A percentile compares a stretch with the other conserved stretches of the same genome.
Evolutionary conservation across 2,888 invertebrate species (phyloP).

Genomic region (Electrophaes corylata): DNA sequence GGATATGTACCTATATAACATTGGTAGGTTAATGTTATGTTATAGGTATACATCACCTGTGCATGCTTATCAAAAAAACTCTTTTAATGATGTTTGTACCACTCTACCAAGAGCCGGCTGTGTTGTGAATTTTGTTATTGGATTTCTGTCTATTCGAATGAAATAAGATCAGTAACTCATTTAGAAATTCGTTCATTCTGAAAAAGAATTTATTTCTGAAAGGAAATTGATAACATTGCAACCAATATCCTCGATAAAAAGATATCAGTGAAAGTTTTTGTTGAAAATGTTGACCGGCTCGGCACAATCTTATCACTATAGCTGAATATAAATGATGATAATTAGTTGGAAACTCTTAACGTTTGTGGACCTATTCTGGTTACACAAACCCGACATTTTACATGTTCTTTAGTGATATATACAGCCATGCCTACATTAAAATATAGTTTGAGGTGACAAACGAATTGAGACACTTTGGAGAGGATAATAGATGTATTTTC

Average conservation of each 20-base stretch:
- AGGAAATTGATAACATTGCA: constrained; percentile 6
- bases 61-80: neutral
- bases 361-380: neutral
- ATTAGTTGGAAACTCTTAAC: constrained; percentile 3
- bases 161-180: constrained; percentile 3
- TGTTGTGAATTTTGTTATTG: constrained; percentile 6
- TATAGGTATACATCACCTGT: neutral
- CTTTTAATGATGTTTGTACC: constrained; percentile 10
- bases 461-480: neutral
- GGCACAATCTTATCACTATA: constrained; percentile 9
- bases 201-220: constrained; percentile 1
- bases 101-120: neutral
- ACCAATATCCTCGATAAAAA: neutral
- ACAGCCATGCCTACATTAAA: neutral
- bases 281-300: neutral
- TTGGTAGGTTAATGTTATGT: neutral
- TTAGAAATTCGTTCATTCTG: neutral
- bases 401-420: neutral
- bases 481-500: neutral
- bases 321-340: neutral
- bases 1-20: neutral
- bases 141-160: constrained; percentile 3
- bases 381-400: neutral
- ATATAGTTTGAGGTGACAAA: neutral
- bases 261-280: constrained; percentile 6